Conservation (phyloP, 2,797 vertebrate genomes). For the Acropternis orthonyx region DNA sequence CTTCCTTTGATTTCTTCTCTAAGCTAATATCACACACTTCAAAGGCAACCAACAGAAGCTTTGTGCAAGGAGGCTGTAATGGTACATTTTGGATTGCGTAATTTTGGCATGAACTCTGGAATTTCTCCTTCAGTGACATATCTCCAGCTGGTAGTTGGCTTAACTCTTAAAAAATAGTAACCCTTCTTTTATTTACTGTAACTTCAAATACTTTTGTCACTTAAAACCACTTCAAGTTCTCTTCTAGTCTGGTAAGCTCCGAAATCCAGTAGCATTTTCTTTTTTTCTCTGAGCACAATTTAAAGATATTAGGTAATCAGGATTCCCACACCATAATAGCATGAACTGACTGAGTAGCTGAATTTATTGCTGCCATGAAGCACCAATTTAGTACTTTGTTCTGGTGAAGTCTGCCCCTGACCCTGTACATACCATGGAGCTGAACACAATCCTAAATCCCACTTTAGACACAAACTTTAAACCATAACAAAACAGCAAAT, state of each 20-base stretch:
- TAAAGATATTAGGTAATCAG: not conserved
- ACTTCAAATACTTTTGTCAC: not conserved
- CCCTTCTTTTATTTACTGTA: not conserved
- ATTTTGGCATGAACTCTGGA: not conserved
- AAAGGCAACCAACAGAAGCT: conserved; percentile 9
- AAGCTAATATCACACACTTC: conserved; percentile 8
- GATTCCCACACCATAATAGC: not conserved
- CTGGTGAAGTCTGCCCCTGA: not conserved
- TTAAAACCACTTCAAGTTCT: not conserved
- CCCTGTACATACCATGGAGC: not conserved
- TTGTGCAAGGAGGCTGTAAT: not conserved
- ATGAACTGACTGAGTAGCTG: not conserved
- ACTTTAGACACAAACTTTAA: not conserved
- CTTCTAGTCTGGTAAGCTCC: not conserved
- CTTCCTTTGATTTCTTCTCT: conserved; percentile 41
- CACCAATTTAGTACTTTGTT: not conserved
- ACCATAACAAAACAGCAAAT: not conserved
- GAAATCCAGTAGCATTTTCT: not conserved
- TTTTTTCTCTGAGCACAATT: not conserved
- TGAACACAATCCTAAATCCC: not conserved
- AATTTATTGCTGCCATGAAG: not conserved
- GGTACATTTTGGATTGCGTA: not conserved
- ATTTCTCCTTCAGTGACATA: not conserved
- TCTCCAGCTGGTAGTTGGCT: not conserved
- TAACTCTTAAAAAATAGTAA: not conserved